Conservation (phyloP, 1,140 invertebrate species). For the Bombyx mandarina region DNA sequence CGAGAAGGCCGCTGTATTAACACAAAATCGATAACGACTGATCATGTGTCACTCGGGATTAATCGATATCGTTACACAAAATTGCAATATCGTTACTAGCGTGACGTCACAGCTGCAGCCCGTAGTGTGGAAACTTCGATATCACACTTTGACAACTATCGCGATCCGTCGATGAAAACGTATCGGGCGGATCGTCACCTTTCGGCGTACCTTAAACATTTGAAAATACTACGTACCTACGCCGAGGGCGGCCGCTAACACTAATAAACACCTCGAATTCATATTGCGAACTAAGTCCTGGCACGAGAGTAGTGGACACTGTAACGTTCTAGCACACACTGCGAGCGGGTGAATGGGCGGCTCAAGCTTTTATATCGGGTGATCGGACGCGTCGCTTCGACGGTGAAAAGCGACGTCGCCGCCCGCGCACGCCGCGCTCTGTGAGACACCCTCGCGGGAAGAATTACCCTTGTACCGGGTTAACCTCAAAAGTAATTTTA, state of each 20-base stretch:
- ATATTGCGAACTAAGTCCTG: slow-evolving; percentile 63
- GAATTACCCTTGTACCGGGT: too few relatives aligned
- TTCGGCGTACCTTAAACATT: slow-evolving; percentile 51
- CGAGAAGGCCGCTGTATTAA: too few relatives aligned
- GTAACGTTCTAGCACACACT: slow-evolving; percentile 65
- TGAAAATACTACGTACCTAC: slow-evolving; percentile 62
- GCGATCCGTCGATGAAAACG: slow-evolving; percentile 16
- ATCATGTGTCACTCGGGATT: slow-evolving; percentile 16
- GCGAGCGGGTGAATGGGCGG: slow-evolving; percentile 66
- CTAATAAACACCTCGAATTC: slow-evolving; percentile 66
- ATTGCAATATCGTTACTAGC: slow-evolving; percentile 23
- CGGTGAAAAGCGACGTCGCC: slow-evolving; percentile 53
- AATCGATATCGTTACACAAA: slow-evolving; percentile 23
- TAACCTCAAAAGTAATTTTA: too few relatives aligned
- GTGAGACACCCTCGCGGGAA: too few relatives aligned
- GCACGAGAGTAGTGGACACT: slow-evolving; percentile 59
- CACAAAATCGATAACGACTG: too few relatives aligned
- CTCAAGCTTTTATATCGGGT: slow-evolving; percentile 65
- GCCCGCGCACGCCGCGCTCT: slow-evolving; percentile 28
- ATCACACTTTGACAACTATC: slow-evolving; percentile 32
- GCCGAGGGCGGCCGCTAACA: slow-evolving; percentile 66
- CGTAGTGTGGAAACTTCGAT: slow-evolving; percentile 23
- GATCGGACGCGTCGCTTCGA: slow-evolving; percentile 39
- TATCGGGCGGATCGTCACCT: slow-evolving; percentile 1
- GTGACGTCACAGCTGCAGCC: slow-evolving; percentile 20